Base-by-base conservation (phyloP, 1,140 invertebrate genomes). In the Heliothis subflexa region DNA sequence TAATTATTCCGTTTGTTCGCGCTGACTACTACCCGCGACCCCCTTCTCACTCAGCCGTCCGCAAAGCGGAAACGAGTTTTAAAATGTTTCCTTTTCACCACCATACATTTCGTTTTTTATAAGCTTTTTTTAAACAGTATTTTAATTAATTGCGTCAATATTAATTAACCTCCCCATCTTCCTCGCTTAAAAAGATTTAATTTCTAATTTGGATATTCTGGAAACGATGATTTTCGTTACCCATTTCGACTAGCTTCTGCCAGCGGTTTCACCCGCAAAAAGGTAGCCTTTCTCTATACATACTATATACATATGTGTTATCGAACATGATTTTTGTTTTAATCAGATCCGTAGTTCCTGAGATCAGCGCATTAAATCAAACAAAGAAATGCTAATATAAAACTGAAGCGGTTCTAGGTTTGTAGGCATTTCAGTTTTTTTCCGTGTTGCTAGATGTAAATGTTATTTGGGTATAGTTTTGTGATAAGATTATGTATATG, bases 1-100 rank as follows among this genome's bases (percentile, higher is more conserved):
- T 87, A 87, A 87, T 87, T 84, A 87, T 84, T 85, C 84, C 76
- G 66, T 84, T 83, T 83, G 83, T 84, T 47, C 40, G 57, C 45
- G 2, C 72, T 50, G 70, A 49, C 71, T 47, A 71, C 28, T 28
- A 47, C 49, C 9, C 25, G 1, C 72, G 1, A 14, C 40, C 57
- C 52, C 33, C 66, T 50, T n/a, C 10, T 25, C 66, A 25, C 66
- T 12, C 21, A 50, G 18, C 21, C 13, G n/a, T 50, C 33, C 3
- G 14, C 49, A 28, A 4, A 70, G 47, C 66, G 66, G 49, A 70
- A 70, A 50, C 66, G 16, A 50, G 47, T 70, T 70, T 66, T 12
- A 49, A 70, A 21, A n/a, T 52, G 18, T 70, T 70, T 28, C 13
- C 25, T n/a, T 50, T 52, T 13, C 66, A 66, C 28, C 14, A 33